Conservation (phyloP, 2,113 vertebrate genomes). For the Hypomesus transpacificus region DNA sequence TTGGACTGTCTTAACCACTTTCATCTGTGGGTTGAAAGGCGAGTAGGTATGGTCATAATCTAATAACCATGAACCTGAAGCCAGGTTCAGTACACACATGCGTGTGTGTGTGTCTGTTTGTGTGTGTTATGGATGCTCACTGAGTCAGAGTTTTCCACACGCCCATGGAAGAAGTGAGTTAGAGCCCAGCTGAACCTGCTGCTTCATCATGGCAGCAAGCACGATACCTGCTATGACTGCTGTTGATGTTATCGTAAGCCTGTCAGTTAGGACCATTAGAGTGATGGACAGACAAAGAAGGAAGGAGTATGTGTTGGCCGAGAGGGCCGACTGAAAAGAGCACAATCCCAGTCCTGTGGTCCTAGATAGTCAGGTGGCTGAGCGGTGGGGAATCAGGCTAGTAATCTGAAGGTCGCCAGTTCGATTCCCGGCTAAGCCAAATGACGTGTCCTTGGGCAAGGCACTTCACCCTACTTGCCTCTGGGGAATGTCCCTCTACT, state of each 20-base stretch:
- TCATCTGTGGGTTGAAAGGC: slow-evolving; percentile 63
- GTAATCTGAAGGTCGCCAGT: too few relatives aligned
- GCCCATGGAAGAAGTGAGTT: slow-evolving; percentile 43
- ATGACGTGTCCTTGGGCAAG: too few relatives aligned
- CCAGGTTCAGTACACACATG: slow-evolving; percentile 6
- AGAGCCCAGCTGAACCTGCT: slow-evolving; percentile 21
- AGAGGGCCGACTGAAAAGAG: too few relatives aligned
- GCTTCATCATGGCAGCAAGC: not conserved
- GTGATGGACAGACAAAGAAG: not conserved
- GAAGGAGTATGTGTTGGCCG: not conserved
- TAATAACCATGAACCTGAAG: slow-evolving; percentile 51
- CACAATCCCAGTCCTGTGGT: too few relatives aligned
- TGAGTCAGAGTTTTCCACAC: slow-evolving; percentile 50
- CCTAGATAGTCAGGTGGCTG: too few relatives aligned
- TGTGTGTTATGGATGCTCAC: not conserved
- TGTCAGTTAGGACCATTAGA: not conserved
- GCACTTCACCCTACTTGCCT: too few relatives aligned
- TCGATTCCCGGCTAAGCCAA: too few relatives aligned
- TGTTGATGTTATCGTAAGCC: slow-evolving; percentile 2
- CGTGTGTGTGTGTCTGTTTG: slow-evolving; percentile 44
- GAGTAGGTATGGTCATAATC: slow-evolving; percentile 68
- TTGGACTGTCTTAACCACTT: slow-evolving; percentile 65
- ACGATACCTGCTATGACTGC: slow-evolving; percentile 16
- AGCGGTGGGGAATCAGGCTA: too few relatives aligned
- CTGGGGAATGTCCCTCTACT: too few relatives aligned